Evolutionary conservation across 2,113 vertebrate genomes (phyloP).

Genomic region (Telmatochromis brichardi): DNA sequence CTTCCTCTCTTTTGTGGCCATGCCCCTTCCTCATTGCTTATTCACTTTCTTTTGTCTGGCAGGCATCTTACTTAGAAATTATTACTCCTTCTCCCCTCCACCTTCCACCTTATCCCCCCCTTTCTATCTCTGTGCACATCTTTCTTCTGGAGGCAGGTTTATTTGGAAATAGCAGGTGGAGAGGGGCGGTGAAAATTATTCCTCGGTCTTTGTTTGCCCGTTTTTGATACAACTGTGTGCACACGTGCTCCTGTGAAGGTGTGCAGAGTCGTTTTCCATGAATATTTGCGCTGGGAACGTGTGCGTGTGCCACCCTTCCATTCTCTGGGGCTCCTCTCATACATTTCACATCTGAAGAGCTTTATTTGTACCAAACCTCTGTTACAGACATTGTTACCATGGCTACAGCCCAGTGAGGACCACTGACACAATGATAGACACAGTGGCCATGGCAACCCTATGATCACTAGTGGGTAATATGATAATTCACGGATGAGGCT

Average conservation of each 20-base stretch:
- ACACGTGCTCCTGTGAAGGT: not conserved
- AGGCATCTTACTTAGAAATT: slow-evolving; percentile 1
- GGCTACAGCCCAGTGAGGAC: slow-evolving; percentile 61
- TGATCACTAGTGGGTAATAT: slow-evolving; percentile 65
- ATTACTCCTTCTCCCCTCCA: not conserved
- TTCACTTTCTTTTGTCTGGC: slow-evolving; percentile 30
- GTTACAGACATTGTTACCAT: slow-evolving; percentile 66
- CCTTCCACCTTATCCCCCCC: not conserved
- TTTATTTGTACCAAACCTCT: slow-evolving; percentile 63
- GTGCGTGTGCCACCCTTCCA: not conserved
- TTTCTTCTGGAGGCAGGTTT: slow-evolving; percentile 46
- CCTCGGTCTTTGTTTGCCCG: slow-evolving; percentile 9
- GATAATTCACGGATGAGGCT: slow-evolving; percentile 58
- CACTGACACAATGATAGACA: slow-evolving; percentile 72
- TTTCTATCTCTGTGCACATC: not conserved
- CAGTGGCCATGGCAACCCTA: slow-evolving; percentile 68
- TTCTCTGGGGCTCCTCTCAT: slow-evolving; percentile 40
- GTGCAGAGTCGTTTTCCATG: not conserved
- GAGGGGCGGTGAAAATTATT: not conserved
- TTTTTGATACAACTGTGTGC: not conserved
- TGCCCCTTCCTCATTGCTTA: not conserved
- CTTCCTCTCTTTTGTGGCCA: slow-evolving; percentile 35
- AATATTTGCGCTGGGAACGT: not conserved
- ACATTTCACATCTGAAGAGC: slow-evolving; percentile 56
- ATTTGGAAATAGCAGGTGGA: slow-evolving; percentile 41